Base-by-base conservation (phyloP, 64 coral and sea anemone genomes). In the Stylophora pistillata region DNA sequence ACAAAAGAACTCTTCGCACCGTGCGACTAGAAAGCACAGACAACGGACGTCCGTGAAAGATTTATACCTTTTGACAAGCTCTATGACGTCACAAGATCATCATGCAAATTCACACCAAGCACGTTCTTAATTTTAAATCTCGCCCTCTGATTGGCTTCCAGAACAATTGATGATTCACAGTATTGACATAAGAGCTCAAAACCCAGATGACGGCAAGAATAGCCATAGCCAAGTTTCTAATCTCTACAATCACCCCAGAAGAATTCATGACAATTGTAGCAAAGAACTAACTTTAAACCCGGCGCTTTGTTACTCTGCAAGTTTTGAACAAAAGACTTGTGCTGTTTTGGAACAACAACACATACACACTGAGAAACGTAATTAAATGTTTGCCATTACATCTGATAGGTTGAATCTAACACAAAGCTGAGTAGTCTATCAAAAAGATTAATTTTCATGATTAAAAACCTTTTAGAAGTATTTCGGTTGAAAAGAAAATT, bases 61-160 rank as follows among this genome's bases (percentile, higher is more conserved):
- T 83, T 84, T 84, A 84, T 84, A 1, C 12, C 33, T 32, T 84
- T 84, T 64, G 80, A 84, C 62, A 27, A 68, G 5, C 20, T 62
- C 80, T 84, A 23, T 84, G 80, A 84, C 80, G 80, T 84, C 80
- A 84, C 12, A 23, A 27, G 13, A 28, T 30, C 30, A 81, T 64
- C 30, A 73, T 75, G 30, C 57, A 64, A 81, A 63, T 31, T 65
- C 57, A 41, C 80, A 63, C 60, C 60, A 68, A 13, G 23, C 78
- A 84, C 62, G 31, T 84, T 84, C 58, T 13, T 47, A 33, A 68
- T 84, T 84, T n/a, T 16, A 13, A 10, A 84, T 84, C 61, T 53
- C 62, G 34, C 80, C 34, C 53, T 84, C 60, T 84, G 30, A 84
- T 84, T 84, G 80, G 80, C 26, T 69, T 2, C 7, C 52, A 13